phyloP scores from a whole-genome alignment of 1,140 invertebrate species.

The Trichonephila inaurata region DNA sequence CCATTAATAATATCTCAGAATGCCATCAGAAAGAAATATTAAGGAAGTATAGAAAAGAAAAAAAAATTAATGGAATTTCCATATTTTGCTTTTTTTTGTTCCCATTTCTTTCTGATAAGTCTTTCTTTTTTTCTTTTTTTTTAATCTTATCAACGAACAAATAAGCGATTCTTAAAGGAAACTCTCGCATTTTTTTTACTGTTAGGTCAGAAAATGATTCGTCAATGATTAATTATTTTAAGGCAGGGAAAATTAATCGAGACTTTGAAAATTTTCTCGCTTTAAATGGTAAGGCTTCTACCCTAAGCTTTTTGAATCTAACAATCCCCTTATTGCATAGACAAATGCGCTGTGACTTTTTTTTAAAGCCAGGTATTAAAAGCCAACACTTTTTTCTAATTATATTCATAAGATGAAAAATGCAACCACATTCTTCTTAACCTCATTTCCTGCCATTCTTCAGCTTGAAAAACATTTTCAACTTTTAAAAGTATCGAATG shows the following conservation, averaged over 20 bases:
- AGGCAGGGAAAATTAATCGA: conserved; percentile 67
- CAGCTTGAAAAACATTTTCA: no score
- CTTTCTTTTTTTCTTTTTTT: conserved; percentile 38
- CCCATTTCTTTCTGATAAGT: conserved; percentile 15
- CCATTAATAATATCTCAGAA: conserved; percentile 72
- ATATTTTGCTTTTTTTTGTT: conserved; percentile 52
- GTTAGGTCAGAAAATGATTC: conserved; percentile 68
- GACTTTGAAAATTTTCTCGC: conserved; percentile 68
- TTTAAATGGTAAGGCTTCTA: conserved; percentile 44
- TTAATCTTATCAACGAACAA: conserved; percentile 69
- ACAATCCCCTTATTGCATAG: conserved; percentile 34
- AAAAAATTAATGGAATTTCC: conserved; percentile 73
- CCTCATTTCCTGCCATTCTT: neutral
- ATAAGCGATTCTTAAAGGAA: conserved; percentile 45
- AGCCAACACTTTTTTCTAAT: conserved; percentile 52
- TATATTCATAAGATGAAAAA: conserved; percentile 33
- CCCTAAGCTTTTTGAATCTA: conserved; percentile 54
- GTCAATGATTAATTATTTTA: conserved; percentile 73
- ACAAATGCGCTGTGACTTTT: neutral
- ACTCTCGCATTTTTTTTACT: neutral
- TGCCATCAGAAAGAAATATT: conserved; percentile 62
- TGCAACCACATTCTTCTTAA: conserved; percentile 3
- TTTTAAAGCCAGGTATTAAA: conserved; percentile 6
- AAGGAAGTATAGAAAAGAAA: conserved; percentile 37
- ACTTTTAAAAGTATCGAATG: no score